Base-by-base conservation (phyloP, 1,140 invertebrate species). In the Sitobion miscanthi region DNA sequence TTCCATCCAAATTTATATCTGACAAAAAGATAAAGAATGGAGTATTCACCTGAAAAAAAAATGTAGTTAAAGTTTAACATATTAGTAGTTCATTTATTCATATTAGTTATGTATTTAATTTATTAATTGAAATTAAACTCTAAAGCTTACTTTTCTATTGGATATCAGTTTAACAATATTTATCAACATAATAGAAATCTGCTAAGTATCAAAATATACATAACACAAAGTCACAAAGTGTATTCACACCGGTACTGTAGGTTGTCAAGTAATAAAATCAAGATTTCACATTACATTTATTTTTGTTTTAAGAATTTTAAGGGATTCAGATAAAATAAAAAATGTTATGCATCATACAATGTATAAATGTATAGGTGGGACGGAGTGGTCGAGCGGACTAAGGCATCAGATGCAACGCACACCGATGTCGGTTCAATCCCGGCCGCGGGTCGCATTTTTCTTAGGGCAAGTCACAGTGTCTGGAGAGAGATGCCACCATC, bases 1-100 rank as follows among this genome's bases (percentile, higher is more conserved):
- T 94, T 94, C 94, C 94, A 94, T 42, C 93, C 93, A 42, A 94
- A 94, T 85, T 94, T 94, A n/a, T 94, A 94, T 82, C 94, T 86
- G 23, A 94, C 90, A 82, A 94, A 94, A 1, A 94, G 93, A 92
- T 94, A 94, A 35, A 94, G 93, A n/a, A 94, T 93, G 25, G 94
- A 94, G 57, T 90, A 94, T 93, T 94, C 94, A 25, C 94, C 94
- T 94, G 90, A 90, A 94, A 94, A 93, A 93, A 86, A 38, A 57
- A 5, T 85, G 11, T 42, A 87, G 23, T 77, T n/a, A 17, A 35
- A 87, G 47, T 47, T 47, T 86, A 17, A 25, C 11, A 47, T 47
- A 42, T 83, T 52, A 11, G 11, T 52, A 17, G 11, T 17, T 77
- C 0, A 77, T 77, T 77, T 77, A n/a, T 69, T 69, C 14, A n/a